Evolutionary conservation across 2,113 vertebrate species (phyloP).

Genomic region (Camelus dromedarius): DNA sequence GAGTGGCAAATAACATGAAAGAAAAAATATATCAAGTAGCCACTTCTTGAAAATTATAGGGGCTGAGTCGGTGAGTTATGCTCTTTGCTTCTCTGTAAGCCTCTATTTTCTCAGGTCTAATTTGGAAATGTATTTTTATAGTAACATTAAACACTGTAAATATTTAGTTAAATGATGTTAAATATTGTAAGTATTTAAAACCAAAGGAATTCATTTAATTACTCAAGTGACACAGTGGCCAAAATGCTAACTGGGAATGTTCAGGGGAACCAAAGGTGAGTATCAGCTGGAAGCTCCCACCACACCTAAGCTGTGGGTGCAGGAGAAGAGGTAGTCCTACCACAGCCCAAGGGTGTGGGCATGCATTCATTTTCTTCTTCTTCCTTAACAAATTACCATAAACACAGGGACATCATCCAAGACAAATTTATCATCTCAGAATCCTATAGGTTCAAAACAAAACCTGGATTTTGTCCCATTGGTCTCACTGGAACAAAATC

Average conservation of each 20-base stretch:
- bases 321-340: neutral
- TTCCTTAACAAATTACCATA: neutral
- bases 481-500: neutral
- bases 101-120: neutral
- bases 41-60: neutral
- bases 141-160: neutral
- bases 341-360: neutral
- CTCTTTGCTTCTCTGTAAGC: neutral
- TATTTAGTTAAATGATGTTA: neutral
- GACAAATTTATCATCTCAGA: neutral
- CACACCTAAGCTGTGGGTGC: neutral
- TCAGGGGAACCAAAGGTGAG: neutral
- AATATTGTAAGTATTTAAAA: neutral
- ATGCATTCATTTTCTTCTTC: neutral
- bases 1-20: neutral
- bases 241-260: neutral
- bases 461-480: neutral
- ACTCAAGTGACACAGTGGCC: neutral
- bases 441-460: neutral
- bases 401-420: neutral
- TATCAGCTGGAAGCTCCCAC: neutral
- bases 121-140: neutral
- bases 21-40: neutral
- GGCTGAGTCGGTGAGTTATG: neutral
- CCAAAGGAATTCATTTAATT: neutral